Evolutionary conservation across 2,888 invertebrate genomes (phyloP).

Genomic region (Heterodera filipjevi): DNA sequence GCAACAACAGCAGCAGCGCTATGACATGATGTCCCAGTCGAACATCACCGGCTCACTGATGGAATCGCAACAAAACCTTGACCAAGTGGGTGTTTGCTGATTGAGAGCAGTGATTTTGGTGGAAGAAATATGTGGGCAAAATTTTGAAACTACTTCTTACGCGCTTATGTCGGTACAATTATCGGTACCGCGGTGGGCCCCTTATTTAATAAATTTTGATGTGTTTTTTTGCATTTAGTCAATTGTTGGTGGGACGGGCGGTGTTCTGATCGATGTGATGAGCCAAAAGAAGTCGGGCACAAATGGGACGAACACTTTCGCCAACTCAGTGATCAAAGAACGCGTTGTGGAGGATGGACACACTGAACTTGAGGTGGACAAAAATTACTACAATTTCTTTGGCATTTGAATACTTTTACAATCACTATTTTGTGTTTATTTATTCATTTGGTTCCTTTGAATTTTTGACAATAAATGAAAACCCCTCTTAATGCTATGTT

Average conservation of each 20-base stretch:
- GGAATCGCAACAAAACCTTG: constrained; percentile 3
- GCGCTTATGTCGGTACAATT: too few relatives aligned
- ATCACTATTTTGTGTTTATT: background rate
- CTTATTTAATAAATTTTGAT: too few relatives aligned
- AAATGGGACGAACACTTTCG: constrained; percentile 36
- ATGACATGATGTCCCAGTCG: constrained; percentile 36
- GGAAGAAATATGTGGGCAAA: too few relatives aligned
- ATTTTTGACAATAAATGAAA: too few relatives aligned
- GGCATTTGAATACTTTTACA: background rate
- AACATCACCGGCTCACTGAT: constrained; percentile 19
- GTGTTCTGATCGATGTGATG: constrained; percentile 49
- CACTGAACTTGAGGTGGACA: constrained; percentile 38
- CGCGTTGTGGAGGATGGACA: constrained; percentile 42
- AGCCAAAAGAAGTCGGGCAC: constrained; percentile 44
- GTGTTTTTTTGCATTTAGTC: background rate
- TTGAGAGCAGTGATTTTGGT: too few relatives aligned
- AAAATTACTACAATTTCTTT: background rate
- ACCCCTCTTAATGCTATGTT: too few relatives aligned
- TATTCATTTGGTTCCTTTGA: background rate
- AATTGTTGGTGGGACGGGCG: constrained; percentile 39
- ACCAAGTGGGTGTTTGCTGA: constrained; percentile 7
- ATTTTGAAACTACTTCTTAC: too few relatives aligned
- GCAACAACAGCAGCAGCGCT: constrained; percentile 37
- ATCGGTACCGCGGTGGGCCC: too few relatives aligned
- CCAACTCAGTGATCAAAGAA: constrained; percentile 46